Conservation (phyloP, 2,888 invertebrate genomes). For the Latrodectus elegans region DNA sequence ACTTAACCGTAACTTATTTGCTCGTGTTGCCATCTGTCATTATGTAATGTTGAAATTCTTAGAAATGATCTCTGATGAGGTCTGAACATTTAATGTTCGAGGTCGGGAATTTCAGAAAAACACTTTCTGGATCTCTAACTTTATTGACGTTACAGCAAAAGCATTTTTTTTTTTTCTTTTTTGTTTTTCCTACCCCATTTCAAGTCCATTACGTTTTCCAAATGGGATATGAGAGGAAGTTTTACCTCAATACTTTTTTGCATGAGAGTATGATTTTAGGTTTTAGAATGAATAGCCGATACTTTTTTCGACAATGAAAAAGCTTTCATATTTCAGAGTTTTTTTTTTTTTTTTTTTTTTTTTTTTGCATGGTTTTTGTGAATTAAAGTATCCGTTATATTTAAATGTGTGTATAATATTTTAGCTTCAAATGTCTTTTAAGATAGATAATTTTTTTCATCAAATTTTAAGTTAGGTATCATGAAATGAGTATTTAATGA, state of each 20-base stretch:
- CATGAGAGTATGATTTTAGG: not conserved
- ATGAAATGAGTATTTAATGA: too few relatives aligned
- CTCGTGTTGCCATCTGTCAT: constrained; percentile 56
- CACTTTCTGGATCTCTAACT: constrained; percentile 56
- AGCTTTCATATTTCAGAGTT: not conserved
- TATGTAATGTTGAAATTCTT: constrained; percentile 31
- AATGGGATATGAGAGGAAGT: constrained; percentile 23
- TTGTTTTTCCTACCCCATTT: constrained; percentile 48
- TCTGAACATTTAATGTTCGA: constrained; percentile 39
- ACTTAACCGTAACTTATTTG: constrained; percentile 44
- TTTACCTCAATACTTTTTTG: not conserved
- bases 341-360: too few relatives aligned
- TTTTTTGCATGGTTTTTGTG: not conserved
- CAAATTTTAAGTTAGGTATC: too few relatives aligned
- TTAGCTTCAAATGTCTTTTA: too few relatives aligned
- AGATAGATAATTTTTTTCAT: too few relatives aligned
- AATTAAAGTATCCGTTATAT: not conserved
- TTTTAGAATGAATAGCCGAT: constrained; percentile 47
- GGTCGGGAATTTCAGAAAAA: constrained; percentile 38
- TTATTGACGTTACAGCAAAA: constrained; percentile 57
- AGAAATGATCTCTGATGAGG: constrained; percentile 58
- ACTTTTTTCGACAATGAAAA: constrained; percentile 9
- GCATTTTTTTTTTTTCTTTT: constrained; percentile 15
- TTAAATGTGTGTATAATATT: not conserved
- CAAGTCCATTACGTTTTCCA: constrained; percentile 38